Evolutionary conservation across 2,113 vertebrate genomes (phyloP).

Genomic region (Centropristis striata): DNA sequence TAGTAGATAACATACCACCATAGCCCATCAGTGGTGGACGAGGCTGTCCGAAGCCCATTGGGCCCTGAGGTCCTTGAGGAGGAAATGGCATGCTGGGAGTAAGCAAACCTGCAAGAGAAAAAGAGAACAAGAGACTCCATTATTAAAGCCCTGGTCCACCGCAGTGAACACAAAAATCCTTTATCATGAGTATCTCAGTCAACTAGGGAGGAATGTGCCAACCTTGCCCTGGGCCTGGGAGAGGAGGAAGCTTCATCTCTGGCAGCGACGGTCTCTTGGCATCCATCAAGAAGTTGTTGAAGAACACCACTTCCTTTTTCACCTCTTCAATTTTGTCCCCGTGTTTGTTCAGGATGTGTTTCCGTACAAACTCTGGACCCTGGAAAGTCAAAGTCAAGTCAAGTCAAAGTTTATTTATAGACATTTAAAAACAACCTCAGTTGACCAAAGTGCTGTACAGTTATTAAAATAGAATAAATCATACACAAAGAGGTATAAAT

Average conservation of each 20-base stretch:
- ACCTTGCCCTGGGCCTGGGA: constrained; percentile 89
- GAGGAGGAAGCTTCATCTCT: constrained; percentile 91
- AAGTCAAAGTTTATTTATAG: too few species aligned
- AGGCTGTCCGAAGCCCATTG: constrained; percentile 92
- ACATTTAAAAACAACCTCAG: too few species aligned
- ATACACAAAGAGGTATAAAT: too few species aligned
- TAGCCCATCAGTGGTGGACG: constrained; percentile 93
- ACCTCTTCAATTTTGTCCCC: constrained; percentile 95
- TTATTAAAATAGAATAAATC: too few species aligned
- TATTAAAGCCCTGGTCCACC: neutral
- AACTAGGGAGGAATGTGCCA: neutral
- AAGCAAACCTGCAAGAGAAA: constrained; percentile 66
- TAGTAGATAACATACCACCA: constrained; percentile 85
- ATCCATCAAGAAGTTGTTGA: constrained; percentile 95
- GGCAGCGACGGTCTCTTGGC: constrained; percentile 92
- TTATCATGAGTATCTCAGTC: neutral
- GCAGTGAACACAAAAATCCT: neutral
- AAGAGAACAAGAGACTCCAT: neutral
- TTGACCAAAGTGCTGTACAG: too few species aligned
- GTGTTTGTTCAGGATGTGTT: constrained; percentile 96
- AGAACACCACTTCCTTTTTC: constrained; percentile 93
- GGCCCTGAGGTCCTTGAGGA: constrained; percentile 90
- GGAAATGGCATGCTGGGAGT: constrained; percentile 90
- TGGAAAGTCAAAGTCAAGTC: constrained; percentile 73
- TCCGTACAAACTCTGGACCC: constrained; percentile 95